Conservation (phyloP, 2,888 invertebrate genomes). For the Tholera decimalis region DNA sequence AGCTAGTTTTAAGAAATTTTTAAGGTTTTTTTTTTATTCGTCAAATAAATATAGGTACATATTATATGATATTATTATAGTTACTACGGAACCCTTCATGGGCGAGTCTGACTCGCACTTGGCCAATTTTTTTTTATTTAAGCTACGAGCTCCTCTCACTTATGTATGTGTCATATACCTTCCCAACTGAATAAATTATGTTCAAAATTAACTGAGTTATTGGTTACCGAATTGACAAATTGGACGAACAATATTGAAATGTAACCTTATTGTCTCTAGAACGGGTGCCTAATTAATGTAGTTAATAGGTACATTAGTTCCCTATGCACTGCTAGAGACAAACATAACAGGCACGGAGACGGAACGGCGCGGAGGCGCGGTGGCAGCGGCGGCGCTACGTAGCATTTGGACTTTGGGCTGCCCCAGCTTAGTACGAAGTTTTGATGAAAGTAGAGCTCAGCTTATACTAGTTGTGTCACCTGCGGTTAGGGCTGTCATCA, state of each 20-base stretch:
- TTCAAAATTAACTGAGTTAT: background rate
- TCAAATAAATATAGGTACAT: no score
- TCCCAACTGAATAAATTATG: background rate
- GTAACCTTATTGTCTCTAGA: constrained; percentile 6
- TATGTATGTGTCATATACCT: no score
- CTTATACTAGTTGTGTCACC: background rate
- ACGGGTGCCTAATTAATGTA: constrained; percentile 20
- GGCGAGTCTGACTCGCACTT: no score
- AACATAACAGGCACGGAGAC: background rate
- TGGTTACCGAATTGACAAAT: constrained; percentile 17
- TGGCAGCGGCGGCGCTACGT: background rate
- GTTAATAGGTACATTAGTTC: constrained; percentile 26
- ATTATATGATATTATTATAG: no score
- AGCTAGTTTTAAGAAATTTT: no score
- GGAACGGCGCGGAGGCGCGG: no score
- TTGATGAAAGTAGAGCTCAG: background rate
- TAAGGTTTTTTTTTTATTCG: no score
- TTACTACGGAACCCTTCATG: no score
- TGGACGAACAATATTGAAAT: constrained; percentile 15
- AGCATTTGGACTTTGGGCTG: background rate
- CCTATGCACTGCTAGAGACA: background rate
- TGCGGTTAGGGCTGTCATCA: no score
- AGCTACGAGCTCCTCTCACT: no score
- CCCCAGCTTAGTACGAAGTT: background rate
- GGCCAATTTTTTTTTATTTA: no score